These are phyloP conservation scores for Nothura maculosa DNA, from an alignment of 2,797 vertebrate genomes.

Conservation along the genomic window DNA sequence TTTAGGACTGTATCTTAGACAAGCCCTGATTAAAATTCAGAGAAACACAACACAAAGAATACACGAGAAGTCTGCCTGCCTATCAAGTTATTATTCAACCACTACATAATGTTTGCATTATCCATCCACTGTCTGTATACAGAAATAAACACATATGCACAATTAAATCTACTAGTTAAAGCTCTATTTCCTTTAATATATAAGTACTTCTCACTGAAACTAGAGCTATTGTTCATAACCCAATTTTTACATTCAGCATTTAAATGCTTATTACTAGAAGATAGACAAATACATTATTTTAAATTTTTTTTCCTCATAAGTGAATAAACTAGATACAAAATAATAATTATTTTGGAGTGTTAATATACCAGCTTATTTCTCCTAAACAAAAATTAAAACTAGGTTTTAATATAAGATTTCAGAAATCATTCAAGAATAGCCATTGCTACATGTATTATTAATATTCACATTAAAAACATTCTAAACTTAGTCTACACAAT, in stretches of 20 bases:
- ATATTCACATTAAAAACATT: not conserved
- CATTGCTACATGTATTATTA: not conserved
- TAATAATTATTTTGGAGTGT: not conserved
- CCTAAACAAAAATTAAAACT: not conserved
- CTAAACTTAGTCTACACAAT: constrained; percentile 68
- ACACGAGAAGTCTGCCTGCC: constrained; percentile 22
- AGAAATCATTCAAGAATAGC: constrained; percentile 2
- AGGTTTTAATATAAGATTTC: not conserved
- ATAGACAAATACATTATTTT: not conserved
- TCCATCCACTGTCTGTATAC: not conserved
- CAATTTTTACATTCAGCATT: not conserved
- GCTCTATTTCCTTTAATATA: not conserved
- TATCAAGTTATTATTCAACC: constrained; percentile 28
- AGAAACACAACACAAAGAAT: constrained; percentile 55
- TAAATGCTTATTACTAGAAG: not conserved
- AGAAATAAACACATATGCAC: not conserved
- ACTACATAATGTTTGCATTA: constrained; percentile 2
- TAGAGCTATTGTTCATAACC: not conserved
- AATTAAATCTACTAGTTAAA: not conserved
- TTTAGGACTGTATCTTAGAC: not conserved
- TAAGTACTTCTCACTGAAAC: not conserved
- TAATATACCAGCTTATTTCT: not conserved
- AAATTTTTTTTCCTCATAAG: not conserved
- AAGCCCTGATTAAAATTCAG: constrained; percentile 40
- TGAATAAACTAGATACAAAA: not conserved